phyloP scores from a whole-genome alignment of 2,888 invertebrate species.

The Drosophila paranaensis region DNA sequence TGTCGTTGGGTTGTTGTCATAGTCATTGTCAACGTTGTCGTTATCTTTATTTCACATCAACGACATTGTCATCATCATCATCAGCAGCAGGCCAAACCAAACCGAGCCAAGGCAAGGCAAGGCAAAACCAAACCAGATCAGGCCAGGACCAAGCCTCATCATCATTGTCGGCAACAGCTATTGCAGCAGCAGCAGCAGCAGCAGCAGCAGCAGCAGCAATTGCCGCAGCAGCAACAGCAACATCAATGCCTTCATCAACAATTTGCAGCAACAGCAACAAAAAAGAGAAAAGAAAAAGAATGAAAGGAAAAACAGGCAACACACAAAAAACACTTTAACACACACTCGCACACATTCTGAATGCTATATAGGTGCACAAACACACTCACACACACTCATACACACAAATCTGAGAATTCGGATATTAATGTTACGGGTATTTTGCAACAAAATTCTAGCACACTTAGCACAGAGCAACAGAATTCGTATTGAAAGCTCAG shows the following conservation, averaged over 20 bases:
- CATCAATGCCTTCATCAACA: constrained; percentile 75
- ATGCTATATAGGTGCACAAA: background rate
- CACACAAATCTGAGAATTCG: constrained; percentile 40
- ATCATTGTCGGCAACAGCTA: constrained; percentile 67
- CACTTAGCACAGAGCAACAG: constrained; percentile 16
- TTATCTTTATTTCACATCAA: constrained; percentile 79
- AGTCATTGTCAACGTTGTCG: constrained; percentile 78
- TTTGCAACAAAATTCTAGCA: constrained; percentile 56
- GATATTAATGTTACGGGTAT: constrained; percentile 66
- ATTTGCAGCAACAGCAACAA: constrained; percentile 68
- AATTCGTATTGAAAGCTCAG: constrained; percentile 11
- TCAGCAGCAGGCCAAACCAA: constrained; percentile 27
- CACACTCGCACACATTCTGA: constrained; percentile 3
- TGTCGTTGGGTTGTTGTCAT: constrained; percentile 77
- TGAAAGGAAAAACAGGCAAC: constrained; percentile 47
- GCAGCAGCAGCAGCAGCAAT: constrained; percentile 17
- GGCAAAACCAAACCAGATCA: constrained; percentile 9
- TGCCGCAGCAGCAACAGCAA: constrained; percentile 21
- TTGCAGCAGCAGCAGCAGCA: constrained; percentile 36
- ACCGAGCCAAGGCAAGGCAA: constrained; percentile 1
- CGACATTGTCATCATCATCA: constrained; percentile 73
- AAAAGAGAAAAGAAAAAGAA: constrained; percentile 52
- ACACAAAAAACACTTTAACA: constrained; percentile 46
- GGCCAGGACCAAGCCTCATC: constrained; percentile 49
- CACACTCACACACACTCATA: constrained; percentile 9